Conservation (phyloP, 2,888 invertebrate genomes). For the Metopia argyrocephala region DNA sequence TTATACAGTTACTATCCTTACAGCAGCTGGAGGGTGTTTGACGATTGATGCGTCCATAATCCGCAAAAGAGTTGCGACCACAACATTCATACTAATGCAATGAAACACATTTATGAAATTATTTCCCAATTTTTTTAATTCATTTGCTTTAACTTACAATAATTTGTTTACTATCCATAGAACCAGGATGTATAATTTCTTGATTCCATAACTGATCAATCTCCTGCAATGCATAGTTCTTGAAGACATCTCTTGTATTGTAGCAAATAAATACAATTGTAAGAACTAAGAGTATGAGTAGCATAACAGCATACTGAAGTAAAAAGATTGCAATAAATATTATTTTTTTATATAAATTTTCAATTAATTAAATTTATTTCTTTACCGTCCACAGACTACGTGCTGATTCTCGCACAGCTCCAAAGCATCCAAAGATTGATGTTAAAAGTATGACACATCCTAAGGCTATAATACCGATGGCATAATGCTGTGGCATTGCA, state of each 20-base stretch:
- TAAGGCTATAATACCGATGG: conserved; percentile 71
- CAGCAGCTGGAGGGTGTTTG: conserved; percentile 73
- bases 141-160: conserved; percentile 65
- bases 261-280: conserved; percentile 68
- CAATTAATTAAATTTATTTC: not conserved
- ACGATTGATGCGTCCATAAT: conserved; percentile 69
- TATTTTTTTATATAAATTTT: not conserved
- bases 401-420: conserved; percentile 72
- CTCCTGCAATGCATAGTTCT: conserved; percentile 69
- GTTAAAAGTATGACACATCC: conserved; percentile 71
- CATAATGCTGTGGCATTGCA: conserved; percentile 72
- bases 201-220: conserved; percentile 70
- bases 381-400: conserved; percentile 73
- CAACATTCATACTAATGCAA: conserved; percentile 72
- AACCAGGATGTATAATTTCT: conserved; percentile 69
- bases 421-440: conserved; percentile 73
- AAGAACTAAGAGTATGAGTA: conserved; percentile 69
- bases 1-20: conserved; percentile 71
- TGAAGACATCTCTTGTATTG: conserved; percentile 70
- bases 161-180: conserved; percentile 71
- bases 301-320: conserved; percentile 69
- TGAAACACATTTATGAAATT: not conserved
- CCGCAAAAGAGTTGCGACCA: conserved; percentile 71
- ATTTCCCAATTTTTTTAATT: too few relatives aligned
- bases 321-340: not conserved